phyloP scores from a whole-genome alignment of 2,797 vertebrate species.

The Paramormyrops hopkinsi region DNA sequence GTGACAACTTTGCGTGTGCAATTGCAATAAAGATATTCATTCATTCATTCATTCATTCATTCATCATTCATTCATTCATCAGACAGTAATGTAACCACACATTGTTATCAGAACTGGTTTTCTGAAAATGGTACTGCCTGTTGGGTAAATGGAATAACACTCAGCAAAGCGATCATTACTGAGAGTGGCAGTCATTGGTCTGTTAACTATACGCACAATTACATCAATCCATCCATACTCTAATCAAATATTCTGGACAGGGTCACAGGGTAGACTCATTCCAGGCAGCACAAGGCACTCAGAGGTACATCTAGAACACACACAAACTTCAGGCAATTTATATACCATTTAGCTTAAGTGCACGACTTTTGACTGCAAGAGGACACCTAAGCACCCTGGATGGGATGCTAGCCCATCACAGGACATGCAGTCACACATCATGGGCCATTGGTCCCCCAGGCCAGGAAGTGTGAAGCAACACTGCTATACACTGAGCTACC shows the following conservation, averaged over 20 bases:
- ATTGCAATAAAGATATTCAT: not conserved
- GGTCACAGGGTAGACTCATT: not conserved
- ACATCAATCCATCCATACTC: not conserved
- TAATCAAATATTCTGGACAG: not conserved
- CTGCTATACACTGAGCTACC: not conserved
- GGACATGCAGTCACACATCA: not conserved
- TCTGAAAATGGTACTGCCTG: not conserved
- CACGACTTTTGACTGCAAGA: not conserved
- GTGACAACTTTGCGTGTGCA: not conserved
- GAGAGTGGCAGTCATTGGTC: not conserved
- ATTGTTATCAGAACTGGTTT: not conserved
- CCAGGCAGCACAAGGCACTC: not conserved
- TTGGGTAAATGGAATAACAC: not conserved
- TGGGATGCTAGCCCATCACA: not conserved
- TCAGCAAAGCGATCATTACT: not conserved
- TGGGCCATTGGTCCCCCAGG: not conserved
- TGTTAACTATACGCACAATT: not conserved
- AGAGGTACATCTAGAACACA: not conserved
- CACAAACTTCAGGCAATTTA: not conserved
- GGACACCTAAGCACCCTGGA: not conserved
- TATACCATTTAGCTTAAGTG: not conserved
- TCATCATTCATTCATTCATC: not conserved
- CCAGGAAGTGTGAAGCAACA: not conserved
- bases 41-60: not conserved
- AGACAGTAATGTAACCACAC: not conserved